Evolutionary conservation across 1,140 invertebrate species (phyloP).

Genomic region (Drosophila baimaii): DNA sequence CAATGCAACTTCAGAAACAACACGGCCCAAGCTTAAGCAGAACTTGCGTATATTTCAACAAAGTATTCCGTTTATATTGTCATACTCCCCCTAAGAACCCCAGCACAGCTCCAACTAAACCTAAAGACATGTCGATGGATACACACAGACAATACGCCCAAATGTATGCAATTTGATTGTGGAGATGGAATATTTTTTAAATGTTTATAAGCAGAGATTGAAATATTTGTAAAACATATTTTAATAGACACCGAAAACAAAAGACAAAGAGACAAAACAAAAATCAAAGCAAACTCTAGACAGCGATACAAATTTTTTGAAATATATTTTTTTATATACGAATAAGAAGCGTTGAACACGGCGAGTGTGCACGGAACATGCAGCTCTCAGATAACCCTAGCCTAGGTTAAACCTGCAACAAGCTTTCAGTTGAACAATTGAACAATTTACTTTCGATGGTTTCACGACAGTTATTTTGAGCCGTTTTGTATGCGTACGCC

Average conservation of each 20-base stretch:
- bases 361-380: conserved; percentile 65
- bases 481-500: conserved; percentile 58
- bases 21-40: conserved; percentile 38
- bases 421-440: conserved; percentile 24
- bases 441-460: conserved; percentile 68
- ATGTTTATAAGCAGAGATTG: conserved; percentile 73
- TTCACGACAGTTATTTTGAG: conserved; percentile 64
- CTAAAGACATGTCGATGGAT: conserved; percentile 43
- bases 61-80: conserved; percentile 55
- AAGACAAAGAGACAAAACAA: conserved; percentile 13
- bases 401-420: conserved; percentile 66
- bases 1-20: conserved; percentile 53
- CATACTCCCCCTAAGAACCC: conserved; percentile 25
- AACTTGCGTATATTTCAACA: conserved; percentile 21
- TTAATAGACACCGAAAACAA: conserved; percentile 68
- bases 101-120: conserved; percentile 52
- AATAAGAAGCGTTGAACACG: conserved; percentile 47
- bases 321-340: conserved; percentile 70
- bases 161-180: conserved; percentile 78
- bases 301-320: conserved; percentile 69
- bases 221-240: conserved; percentile 77
- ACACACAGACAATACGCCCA: conserved; percentile 80
- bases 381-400: conserved; percentile 67
- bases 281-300: conserved; percentile 30
- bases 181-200: conserved; percentile 76